phyloP scores from a whole-genome alignment of 1,140 invertebrate genomes.

The Homalodisca vitripennis region DNA sequence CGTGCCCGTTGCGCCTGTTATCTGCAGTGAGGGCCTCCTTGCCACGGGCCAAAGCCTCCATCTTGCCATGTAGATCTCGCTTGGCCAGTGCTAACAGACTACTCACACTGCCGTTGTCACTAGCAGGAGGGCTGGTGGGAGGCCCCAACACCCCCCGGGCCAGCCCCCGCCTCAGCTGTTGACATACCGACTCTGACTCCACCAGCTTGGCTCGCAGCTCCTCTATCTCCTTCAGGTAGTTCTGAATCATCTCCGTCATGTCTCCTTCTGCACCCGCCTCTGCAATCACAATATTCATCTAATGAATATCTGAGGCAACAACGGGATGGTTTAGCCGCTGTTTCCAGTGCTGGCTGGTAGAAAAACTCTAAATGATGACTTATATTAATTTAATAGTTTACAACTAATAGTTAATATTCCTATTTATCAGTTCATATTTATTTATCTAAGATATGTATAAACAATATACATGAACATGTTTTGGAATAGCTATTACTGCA shows the following conservation, averaged over 20 bases:
- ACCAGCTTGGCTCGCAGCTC: conserved; percentile 81
- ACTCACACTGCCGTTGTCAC: background rate
- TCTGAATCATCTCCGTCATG: conserved; percentile 70
- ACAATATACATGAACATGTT: too few relatives aligned
- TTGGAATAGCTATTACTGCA: too few relatives aligned
- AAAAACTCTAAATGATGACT: too few relatives aligned
- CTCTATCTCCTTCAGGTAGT: conserved; percentile 90
- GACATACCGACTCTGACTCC: conserved; percentile 84
- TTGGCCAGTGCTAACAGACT: conserved; percentile 54
- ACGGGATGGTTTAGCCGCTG: too few relatives aligned
- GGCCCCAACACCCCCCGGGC: background rate
- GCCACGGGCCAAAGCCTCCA: conserved; percentile 43
- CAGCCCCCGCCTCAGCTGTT: conserved; percentile 58
- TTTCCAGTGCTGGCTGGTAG: too few relatives aligned
- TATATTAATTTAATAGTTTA: too few relatives aligned
- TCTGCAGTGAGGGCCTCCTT: conserved; percentile 20
- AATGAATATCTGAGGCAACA: too few relatives aligned
- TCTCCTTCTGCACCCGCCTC: conserved; percentile 45
- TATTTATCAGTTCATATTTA: too few relatives aligned
- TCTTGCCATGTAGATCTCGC: conserved; percentile 61
- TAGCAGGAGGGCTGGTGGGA: background rate
- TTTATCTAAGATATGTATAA: too few relatives aligned
- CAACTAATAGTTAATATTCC: too few relatives aligned
- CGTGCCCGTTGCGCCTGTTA: conserved; percentile 35
- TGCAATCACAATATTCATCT: too few relatives aligned